These are phyloP conservation scores for Seriola quinqueradiata DNA, from an alignment of 2,113 vertebrate species.

Conservation along the genomic window DNA sequence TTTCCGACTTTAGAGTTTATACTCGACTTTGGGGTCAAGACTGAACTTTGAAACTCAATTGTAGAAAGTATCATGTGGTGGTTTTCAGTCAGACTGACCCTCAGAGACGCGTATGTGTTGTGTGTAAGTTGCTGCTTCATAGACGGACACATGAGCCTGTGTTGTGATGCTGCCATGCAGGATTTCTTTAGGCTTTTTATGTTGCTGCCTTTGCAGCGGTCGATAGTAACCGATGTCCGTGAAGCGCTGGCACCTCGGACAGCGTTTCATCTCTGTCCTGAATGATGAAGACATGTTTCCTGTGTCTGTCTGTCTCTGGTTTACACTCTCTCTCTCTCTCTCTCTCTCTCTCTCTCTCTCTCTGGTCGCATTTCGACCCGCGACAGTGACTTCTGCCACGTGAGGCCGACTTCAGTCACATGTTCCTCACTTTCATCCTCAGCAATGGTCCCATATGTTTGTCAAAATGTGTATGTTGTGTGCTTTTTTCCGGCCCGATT, in stretches of 20 bases:
- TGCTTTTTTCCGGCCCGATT: constrained; percentile 84
- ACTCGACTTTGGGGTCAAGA: neutral
- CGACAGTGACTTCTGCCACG: constrained; percentile 73
- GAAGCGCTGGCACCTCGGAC: neutral
- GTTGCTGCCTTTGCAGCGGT: neutral
- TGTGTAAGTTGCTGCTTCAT: neutral
- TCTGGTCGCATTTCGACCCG: constrained; percentile 49
- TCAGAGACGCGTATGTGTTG: neutral
- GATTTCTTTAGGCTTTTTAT: too few species aligned
- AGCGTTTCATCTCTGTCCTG: neutral
- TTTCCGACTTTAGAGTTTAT: neutral
- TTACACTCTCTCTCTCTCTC: constrained; percentile 7
- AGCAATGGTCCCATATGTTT: constrained; percentile 87
- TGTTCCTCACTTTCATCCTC: constrained; percentile 79
- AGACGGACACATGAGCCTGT: neutral
- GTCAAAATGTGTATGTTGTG: constrained; percentile 84
- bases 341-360: constrained; percentile 25
- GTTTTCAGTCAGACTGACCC: too few species aligned
- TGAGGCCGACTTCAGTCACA: constrained; percentile 81
- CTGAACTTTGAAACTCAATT: neutral
- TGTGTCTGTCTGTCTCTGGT: constrained; percentile 10
- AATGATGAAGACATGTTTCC: constrained; percentile 5
- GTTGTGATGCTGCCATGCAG: neutral
- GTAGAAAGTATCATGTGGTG: neutral
- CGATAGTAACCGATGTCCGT: neutral